phyloP scores from a whole-genome alignment of 2,888 invertebrate species.

The Brenthis daphne region DNA sequence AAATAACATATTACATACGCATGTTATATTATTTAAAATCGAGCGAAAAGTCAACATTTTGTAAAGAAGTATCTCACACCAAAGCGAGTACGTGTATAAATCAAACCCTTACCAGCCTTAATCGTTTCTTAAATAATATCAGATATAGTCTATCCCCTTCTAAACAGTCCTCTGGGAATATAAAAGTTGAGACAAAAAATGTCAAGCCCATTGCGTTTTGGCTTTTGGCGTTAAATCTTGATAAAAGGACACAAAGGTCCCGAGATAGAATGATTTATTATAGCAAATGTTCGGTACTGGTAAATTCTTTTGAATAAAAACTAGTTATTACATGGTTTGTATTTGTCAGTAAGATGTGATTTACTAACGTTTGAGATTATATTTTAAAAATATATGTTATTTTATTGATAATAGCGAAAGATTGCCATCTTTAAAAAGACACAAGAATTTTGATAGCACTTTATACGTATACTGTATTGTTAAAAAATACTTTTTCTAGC shows the following conservation, averaged over 20 bases:
- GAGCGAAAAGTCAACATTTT: conserved; percentile 19
- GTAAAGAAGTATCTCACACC: conserved; percentile 24
- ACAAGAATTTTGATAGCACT: no score
- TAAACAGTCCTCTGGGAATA: conserved; percentile 44
- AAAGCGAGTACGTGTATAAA: conserved; percentile 26
- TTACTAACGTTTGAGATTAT: conserved; percentile 22
- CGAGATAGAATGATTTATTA: conserved; percentile 70
- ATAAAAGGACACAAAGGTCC: conserved; percentile 63
- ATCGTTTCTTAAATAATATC: conserved; percentile 35
- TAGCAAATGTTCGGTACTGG: conserved; percentile 60
- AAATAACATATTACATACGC: no score
- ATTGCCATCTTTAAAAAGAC: no score
- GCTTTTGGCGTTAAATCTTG: conserved; percentile 53
- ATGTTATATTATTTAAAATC: conserved; percentile 8
- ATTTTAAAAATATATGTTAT: neutral
- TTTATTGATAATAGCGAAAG: no score
- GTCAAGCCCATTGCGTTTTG: conserved; percentile 29
- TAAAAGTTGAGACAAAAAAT: conserved; percentile 40
- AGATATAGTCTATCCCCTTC: conserved; percentile 45
- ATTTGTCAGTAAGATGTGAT: conserved; percentile 19
- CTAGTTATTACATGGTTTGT: conserved; percentile 30
- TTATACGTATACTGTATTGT: no score
- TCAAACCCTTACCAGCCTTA: conserved; percentile 27
- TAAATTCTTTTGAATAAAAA: conserved; percentile 62
- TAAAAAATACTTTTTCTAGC: no score